These are phyloP conservation scores for Meda fulgida DNA, from an alignment of 2,797 vertebrate species.

Conservation along the genomic window DNA sequence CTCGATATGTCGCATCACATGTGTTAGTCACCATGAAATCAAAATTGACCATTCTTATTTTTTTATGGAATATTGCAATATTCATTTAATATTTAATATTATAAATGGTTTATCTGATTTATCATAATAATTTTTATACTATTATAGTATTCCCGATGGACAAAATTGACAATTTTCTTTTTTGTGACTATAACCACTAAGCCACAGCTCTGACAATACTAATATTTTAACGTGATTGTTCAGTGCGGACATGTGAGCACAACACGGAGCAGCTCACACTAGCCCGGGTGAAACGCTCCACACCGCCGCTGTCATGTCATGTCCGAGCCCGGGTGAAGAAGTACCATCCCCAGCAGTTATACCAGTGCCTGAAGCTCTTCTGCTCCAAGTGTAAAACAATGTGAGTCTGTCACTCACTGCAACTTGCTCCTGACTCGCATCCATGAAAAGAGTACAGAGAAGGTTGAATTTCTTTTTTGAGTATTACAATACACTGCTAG, in stretches of 20 bases:
- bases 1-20: neutral
- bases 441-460: neutral
- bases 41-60: neutral
- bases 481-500: too few species aligned
- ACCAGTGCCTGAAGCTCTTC: slow-evolving; percentile 89
- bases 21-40: neutral
- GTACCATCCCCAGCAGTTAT: slow-evolving; percentile 83
- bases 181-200: neutral
- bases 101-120: neutral
- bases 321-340: slow-evolving; percentile 84
- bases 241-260: slow-evolving; percentile 71
- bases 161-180: neutral
- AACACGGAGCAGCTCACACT: slow-evolving; percentile 64
- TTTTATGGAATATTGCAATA: neutral
- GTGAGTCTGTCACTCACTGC: slow-evolving; percentile 75
- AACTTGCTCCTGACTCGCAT: neutral
- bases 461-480: neutral
- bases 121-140: neutral
- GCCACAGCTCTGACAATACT: neutral
- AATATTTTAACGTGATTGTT: slow-evolving; percentile 5
- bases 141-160: neutral
- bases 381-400: slow-evolving; percentile 86
- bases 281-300: slow-evolving; percentile 74
- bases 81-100: neutral
- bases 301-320: slow-evolving; percentile 77